A percentile compares a stretch with the other conserved stretches of the same genome.
phyloP scores from a whole-genome alignment of 2,888 invertebrate genomes.

The Esperia sulphurella region DNA sequence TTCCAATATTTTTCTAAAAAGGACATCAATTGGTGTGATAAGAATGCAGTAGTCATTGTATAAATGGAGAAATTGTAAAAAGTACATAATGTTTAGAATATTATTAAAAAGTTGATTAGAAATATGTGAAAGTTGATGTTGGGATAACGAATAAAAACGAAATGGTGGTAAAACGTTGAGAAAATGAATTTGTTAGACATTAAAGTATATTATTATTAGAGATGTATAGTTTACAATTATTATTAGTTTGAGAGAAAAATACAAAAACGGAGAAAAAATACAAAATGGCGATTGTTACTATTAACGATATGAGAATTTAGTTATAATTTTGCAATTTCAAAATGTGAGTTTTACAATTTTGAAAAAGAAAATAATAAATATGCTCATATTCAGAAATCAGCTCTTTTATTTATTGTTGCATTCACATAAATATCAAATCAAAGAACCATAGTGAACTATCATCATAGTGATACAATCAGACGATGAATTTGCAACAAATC shows the following conservation, averaged over 20 bases:
- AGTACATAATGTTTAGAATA: slow-evolving; percentile 60
- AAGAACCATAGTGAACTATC: too few species aligned
- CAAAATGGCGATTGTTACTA: slow-evolving; percentile 77
- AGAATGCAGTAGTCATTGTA: slow-evolving; percentile 58
- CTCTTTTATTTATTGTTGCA: slow-evolving; percentile 41
- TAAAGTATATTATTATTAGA: slow-evolving; percentile 78
- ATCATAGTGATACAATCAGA: too few species aligned
- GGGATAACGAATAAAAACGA: slow-evolving; percentile 57
- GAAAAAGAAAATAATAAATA: slow-evolving; percentile 79
- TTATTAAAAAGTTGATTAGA: slow-evolving; percentile 70
- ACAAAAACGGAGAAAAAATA: slow-evolving; percentile 61
- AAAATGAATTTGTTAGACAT: slow-evolving; percentile 78
- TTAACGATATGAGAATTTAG: slow-evolving; percentile 78
- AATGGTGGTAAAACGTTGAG: slow-evolving; percentile 68
- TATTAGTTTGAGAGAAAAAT: slow-evolving; percentile 70
- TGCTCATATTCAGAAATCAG: slow-evolving; percentile 67
- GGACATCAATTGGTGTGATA: slow-evolving; percentile 59
- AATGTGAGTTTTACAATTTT: slow-evolving; percentile 80
- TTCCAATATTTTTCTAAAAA: slow-evolving; percentile 72
- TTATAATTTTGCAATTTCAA: slow-evolving; percentile 80
- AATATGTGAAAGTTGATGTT: slow-evolving; percentile 69
- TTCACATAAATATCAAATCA: not conserved
- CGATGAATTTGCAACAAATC: too few species aligned
- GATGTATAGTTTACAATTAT: slow-evolving; percentile 77
- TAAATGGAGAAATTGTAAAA: slow-evolving; percentile 65